Conservation (phyloP, 92 coral and sea anemone genomes). For the Hydrozoanthus gracilis region DNA sequence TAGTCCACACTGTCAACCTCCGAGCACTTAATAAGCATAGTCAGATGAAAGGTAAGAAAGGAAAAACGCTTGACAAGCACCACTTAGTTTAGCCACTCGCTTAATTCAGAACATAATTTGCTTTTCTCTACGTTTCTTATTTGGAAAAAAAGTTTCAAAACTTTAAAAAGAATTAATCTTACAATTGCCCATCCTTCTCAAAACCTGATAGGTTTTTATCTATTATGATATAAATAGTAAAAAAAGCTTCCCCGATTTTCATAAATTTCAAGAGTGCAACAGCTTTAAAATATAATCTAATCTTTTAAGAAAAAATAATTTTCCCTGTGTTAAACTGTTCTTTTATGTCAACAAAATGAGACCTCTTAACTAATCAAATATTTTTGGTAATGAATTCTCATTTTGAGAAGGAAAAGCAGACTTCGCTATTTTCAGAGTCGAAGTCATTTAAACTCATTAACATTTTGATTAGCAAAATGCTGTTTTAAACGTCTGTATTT, state of each 20-base stretch:
- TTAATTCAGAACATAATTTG: background rate
- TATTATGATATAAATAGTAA: background rate
- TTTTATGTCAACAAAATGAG: background rate
- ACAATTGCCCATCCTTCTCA: constrained; percentile 34
- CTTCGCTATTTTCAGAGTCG: background rate
- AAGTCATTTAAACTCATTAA: background rate
- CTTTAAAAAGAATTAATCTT: background rate
- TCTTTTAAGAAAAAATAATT: constrained; percentile 19
- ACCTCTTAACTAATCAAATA: too few relatives aligned
- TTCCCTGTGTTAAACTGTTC: background rate
- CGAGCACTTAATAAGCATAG: background rate
- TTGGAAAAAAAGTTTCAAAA: background rate
- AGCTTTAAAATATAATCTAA: constrained; percentile 2
- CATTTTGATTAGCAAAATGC: background rate
- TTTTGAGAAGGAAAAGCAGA: constrained; percentile 45
- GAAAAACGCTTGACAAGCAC: background rate
- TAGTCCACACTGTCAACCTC: background rate
- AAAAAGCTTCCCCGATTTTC: background rate
- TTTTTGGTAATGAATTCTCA: background rate
- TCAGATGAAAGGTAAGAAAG: constrained; percentile 1
- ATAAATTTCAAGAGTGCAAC: background rate
- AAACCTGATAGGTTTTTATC: background rate
- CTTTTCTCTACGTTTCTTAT: background rate
- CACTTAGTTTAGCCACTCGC: background rate
- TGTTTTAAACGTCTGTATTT: constrained; percentile 38